Evolutionary conservation across 1,140 invertebrate genomes (phyloP), one percentile per base, ranked within the genome.

Genomic region (Drosophila lowei): DNA sequence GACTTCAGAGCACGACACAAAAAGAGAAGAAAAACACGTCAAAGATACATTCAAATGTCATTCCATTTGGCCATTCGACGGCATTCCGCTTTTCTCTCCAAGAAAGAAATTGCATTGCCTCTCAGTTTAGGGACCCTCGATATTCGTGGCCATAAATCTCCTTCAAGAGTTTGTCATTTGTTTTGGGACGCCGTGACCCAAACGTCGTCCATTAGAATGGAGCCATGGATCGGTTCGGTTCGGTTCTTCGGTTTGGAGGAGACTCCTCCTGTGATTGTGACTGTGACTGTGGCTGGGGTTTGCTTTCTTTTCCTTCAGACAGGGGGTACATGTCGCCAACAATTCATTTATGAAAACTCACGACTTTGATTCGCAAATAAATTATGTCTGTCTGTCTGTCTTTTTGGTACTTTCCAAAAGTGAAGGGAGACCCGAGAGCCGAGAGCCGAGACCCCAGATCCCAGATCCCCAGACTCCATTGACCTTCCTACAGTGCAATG

Each of bases 311-410:
- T 78, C 57, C 59, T 56, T 55, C 41, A 18, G 46, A 52, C 44
- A 41, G 34, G 34, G 34, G 34, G 11, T 56, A 85, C 79, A 83
- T 85, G 81, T 85, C 81, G 77, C 81, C 77, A 86, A 73, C 81
- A 85, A 85, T 85, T 85, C 81, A 85, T 85, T 85, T 85, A 85
- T 85, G 81, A 85, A 77, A 63, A 81, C 34, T 85, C 81, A 85
- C 81, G 81, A 85, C 74, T 85, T 85, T 56, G 81, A 86, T 85
- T 86, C 72, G 58, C 34, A 72, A 73, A 75, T 85, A 85, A 85
- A 85, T 85, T 77, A 80, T 85, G 80, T 74, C 71, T 60, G 11
- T 9, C 30, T 38, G 30, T 34, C 3, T 11, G 9, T 66, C 77
- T 55, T 7, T 64, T 58, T 63, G n/a, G 53, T 48, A 88, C 83